Evolutionary conservation across 2,113 vertebrate species (phyloP).

Genomic region (Onychostoma macrolepis): DNA sequence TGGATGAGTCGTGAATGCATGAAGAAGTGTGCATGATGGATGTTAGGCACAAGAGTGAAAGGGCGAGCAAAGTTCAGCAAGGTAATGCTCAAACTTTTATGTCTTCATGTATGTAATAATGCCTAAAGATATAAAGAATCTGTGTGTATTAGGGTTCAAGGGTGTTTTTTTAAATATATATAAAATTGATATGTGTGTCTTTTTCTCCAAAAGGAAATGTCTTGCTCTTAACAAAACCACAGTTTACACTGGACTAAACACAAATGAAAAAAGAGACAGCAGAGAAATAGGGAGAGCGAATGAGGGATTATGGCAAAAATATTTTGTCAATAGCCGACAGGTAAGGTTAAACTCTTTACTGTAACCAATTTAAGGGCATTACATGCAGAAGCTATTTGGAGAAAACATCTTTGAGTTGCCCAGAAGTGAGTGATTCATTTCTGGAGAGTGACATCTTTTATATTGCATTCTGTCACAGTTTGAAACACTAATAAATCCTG

Average conservation of each 20-base stretch:
- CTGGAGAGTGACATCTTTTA: conserved; percentile 17
- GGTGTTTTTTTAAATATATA: conserved; percentile 9
- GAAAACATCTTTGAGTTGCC: conserved; percentile 23
- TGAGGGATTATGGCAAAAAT: background rate
- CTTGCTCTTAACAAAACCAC: conserved; percentile 18
- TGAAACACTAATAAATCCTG: conserved; percentile 14
- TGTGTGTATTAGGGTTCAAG: background rate
- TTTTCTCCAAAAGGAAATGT: conserved; percentile 33
- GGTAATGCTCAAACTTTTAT: background rate
- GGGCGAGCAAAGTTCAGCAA: conserved; percentile 17
- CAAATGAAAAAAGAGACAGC: conserved; percentile 12
- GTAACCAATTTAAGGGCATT: background rate
- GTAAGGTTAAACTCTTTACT: conserved; percentile 22
- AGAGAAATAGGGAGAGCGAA: background rate
- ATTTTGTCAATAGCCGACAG: background rate
- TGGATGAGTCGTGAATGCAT: conserved; percentile 42
- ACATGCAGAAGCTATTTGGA: background rate
- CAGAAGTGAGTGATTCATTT: conserved; percentile 18
- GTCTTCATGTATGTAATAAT: background rate
- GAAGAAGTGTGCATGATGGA: conserved; percentile 25
- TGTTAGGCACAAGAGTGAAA: conserved; percentile 4
- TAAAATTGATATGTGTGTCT: conserved; percentile 40
- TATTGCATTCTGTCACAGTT: conserved; percentile 15
- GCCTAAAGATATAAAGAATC: background rate
- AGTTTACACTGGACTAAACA: conserved; percentile 27